phyloP scores from a whole-genome alignment of 2,113 vertebrate species.

The Henicopernis longicauda region DNA sequence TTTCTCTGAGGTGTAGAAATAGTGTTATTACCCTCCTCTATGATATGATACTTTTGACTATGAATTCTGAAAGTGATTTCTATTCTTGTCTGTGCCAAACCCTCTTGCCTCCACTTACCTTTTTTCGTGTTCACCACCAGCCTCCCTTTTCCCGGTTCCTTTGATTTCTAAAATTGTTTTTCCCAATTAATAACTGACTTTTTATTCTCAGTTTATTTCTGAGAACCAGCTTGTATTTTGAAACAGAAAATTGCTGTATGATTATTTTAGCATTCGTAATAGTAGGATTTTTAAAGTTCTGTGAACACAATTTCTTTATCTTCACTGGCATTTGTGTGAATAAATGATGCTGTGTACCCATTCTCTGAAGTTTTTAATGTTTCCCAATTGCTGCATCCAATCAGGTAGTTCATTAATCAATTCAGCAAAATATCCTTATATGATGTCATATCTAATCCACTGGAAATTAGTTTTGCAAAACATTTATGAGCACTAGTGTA shows the following conservation, averaged over 20 bases:
- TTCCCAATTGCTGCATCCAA: background rate
- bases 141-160: background rate
- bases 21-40: background rate
- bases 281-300: background rate
- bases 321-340: background rate
- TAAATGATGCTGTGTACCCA: background rate
- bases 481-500: background rate
- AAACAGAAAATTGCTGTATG: background rate
- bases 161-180: background rate
- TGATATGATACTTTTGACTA: background rate
- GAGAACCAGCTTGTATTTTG: background rate
- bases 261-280: background rate
- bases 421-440: background rate
- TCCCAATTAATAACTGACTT: background rate
- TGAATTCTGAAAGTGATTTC: background rate
- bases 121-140: background rate
- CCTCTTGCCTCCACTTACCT: background rate
- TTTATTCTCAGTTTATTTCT: background rate
- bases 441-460: background rate
- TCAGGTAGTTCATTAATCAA: background rate
- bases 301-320: background rate
- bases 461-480: background rate
- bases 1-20: background rate
- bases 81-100: background rate
- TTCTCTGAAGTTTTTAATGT: background rate